phyloP scores from a whole-genome alignment of 2,113 vertebrate species.

The Periophthalmodon schlosseri region DNA sequence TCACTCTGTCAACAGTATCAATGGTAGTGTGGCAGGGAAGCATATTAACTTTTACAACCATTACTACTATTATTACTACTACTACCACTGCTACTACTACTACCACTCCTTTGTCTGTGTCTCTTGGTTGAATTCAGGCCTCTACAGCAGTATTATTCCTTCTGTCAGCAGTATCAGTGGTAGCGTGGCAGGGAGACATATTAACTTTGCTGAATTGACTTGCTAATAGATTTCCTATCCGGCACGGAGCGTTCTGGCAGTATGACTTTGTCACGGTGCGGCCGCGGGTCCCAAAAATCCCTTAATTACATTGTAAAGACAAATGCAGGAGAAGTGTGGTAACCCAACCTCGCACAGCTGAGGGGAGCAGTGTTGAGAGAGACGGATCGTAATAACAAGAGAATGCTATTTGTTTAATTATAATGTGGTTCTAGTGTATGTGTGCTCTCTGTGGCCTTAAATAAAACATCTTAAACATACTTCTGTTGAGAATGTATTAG shows the following conservation, averaged over 20 bases:
- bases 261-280: conserved; percentile 60
- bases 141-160: neutral
- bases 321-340: conserved; percentile 70
- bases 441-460: no score
- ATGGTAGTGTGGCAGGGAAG: conserved; percentile 16
- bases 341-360: conserved; percentile 70
- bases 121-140: no score
- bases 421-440: no score
- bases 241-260: conserved; percentile 33
- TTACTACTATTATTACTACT: no score
- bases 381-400: conserved; percentile 45
- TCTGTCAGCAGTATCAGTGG: conserved; percentile 14
- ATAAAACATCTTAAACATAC: no score
- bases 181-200: conserved; percentile 34
- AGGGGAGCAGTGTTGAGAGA: conserved; percentile 44
- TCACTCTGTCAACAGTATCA: conserved; percentile 16
- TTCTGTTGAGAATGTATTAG: no score
- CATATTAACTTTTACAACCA: conserved; percentile 42
- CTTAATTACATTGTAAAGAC: conserved; percentile 80
- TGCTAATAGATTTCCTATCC: conserved; percentile 62
- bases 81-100: neutral
- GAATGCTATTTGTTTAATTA: neutral
- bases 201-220: conserved; percentile 55
- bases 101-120: neutral
- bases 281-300: conserved; percentile 65